Evolutionary conservation across 2,797 vertebrate genomes (phyloP).

Genomic region (Sebastes minor): DNA sequence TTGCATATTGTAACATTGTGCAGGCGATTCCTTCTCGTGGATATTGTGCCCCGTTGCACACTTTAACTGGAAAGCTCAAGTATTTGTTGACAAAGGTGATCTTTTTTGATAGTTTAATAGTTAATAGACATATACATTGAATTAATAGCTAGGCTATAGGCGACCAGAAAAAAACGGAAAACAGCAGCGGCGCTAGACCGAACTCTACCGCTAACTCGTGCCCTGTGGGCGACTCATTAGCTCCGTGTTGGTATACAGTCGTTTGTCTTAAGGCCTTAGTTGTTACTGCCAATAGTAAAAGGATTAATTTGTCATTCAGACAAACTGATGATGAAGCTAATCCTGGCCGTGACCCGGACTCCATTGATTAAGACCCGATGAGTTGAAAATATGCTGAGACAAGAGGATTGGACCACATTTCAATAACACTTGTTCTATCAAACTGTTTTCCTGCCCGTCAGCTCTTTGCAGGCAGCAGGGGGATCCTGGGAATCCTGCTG

Average conservation of each 20-base stretch:
- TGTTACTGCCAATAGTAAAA: conserved; percentile 20
- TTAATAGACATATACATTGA: too few relatives aligned
- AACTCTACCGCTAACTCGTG: neutral
- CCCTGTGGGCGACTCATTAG: neutral
- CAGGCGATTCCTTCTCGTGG: neutral
- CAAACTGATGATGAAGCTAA: conserved; percentile 37
- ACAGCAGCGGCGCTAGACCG: neutral
- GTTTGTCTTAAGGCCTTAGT: conserved; percentile 12
- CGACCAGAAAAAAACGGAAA: too few relatives aligned
- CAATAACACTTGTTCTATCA: conserved; percentile 41
- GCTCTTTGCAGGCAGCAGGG: conserved; percentile 46
- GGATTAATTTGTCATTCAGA: conserved; percentile 50
- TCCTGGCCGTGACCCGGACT: conserved; percentile 19
- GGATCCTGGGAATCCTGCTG: conserved; percentile 49
- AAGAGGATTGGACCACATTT: conserved; percentile 41
- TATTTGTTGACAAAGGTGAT: too few relatives aligned
- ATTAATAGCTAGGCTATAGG: too few relatives aligned
- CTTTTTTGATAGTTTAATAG: too few relatives aligned
- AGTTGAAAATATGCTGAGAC: conserved; percentile 61
- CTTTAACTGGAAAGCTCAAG: neutral
- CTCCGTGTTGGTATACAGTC: neutral
- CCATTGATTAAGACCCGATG: conserved; percentile 53
- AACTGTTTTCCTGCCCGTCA: conserved; percentile 50
- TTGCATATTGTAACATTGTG: neutral
- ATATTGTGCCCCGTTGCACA: neutral